phyloP scores from a whole-genome alignment of 1,140 invertebrate species.

The Euglossa dilemma region DNA sequence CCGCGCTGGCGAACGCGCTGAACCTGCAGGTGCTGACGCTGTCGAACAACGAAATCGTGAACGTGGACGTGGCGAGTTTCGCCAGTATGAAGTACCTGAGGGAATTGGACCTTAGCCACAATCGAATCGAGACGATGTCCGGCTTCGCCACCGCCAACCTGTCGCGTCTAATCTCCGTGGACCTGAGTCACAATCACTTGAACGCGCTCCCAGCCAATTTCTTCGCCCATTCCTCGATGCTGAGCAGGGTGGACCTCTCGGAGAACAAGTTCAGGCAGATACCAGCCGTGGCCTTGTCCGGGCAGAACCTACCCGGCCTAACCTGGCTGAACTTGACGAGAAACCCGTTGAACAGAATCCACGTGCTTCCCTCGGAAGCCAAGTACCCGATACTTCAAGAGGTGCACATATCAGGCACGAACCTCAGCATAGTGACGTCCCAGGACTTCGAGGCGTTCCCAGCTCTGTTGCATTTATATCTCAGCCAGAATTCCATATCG shows the following conservation, averaged over 20 bases:
- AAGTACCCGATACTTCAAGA: constrained; percentile 89
- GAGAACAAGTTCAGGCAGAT: constrained; percentile 92
- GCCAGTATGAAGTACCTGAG: constrained; percentile 88
- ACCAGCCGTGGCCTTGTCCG: constrained; percentile 90
- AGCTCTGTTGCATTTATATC: constrained; percentile 88
- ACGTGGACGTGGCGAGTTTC: constrained; percentile 90
- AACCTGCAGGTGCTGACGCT: constrained; percentile 89
- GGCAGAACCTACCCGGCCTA: constrained; percentile 87
- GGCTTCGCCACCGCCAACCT: constrained; percentile 90
- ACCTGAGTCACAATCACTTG: constrained; percentile 89
- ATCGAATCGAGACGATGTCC: constrained; percentile 88
- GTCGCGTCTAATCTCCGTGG: constrained; percentile 87
- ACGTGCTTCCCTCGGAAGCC: constrained; percentile 85
- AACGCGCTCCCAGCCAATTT: constrained; percentile 92
- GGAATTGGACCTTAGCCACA: constrained; percentile 89
- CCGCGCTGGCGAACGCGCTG: constrained; percentile 88
- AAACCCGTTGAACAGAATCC: constrained; percentile 89
- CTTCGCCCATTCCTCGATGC: constrained; percentile 87
- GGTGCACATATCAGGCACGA: constrained; percentile 91
- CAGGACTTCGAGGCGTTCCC: constrained; percentile 95
- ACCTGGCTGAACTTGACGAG: constrained; percentile 90
- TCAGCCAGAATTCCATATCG: constrained; percentile 89
- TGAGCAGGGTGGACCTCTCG: constrained; percentile 90
- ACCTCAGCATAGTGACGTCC: constrained; percentile 92
- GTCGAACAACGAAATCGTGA: constrained; percentile 87